Evolutionary conservation across 2,113 vertebrate genomes (phyloP).

Genomic region (Epinephelus lanceolatus): DNA sequence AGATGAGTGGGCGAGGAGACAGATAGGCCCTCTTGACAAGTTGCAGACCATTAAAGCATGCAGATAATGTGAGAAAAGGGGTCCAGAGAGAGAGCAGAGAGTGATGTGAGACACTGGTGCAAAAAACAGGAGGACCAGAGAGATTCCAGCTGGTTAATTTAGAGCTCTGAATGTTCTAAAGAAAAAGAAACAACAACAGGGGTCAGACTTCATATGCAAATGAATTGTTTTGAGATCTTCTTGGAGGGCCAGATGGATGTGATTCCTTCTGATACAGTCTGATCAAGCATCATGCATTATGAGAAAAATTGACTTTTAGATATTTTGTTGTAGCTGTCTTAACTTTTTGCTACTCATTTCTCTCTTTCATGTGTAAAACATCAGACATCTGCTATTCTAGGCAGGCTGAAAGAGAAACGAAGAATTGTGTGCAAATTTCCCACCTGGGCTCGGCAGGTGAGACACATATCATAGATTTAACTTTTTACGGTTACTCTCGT

Average conservation of each 20-base stretch:
- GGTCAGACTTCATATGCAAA: slow-evolving; percentile 47
- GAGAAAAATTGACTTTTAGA: slow-evolving; percentile 19
- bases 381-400: slow-evolving; percentile 3
- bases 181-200: background rate
- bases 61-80: slow-evolving; percentile 76
- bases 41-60: slow-evolving; percentile 81
- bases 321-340: slow-evolving; percentile 26
- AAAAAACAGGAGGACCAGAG: slow-evolving; percentile 38
- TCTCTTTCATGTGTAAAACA: slow-evolving; percentile 45
- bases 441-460: background rate
- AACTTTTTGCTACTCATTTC: background rate
- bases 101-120: slow-evolving; percentile 20
- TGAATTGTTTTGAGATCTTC: slow-evolving; percentile 26
- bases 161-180: slow-evolving; percentile 21
- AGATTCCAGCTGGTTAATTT: slow-evolving; percentile 63
- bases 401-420: background rate
- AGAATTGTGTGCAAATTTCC: slow-evolving; percentile 12
- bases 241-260: slow-evolving; percentile 32
- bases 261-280: slow-evolving; percentile 46
- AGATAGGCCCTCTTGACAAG: slow-evolving; percentile 78
- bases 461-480: background rate
- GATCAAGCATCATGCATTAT: slow-evolving; percentile 1
- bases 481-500: slow-evolving; percentile 1
- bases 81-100: slow-evolving; percentile 42
- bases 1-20: slow-evolving; percentile 73